Evolutionary conservation across 2,113 vertebrate species (phyloP).

Genomic region (Festucalex cinctus): DNA sequence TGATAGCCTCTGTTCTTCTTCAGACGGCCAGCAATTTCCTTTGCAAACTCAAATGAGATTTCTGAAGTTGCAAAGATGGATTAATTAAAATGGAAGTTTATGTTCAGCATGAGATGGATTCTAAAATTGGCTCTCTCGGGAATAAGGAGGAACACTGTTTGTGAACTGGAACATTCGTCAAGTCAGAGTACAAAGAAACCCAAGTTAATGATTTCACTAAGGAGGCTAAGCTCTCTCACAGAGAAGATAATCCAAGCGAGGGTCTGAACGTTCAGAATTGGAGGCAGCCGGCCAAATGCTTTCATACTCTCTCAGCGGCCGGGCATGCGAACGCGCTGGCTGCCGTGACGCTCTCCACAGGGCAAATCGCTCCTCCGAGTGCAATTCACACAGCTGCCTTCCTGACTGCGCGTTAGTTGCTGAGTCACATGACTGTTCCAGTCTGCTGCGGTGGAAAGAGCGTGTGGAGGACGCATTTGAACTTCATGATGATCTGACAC

Average conservation of each 20-base stretch:
- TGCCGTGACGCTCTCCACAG: slow-evolving; percentile 49
- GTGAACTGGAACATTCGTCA: slow-evolving; percentile 35
- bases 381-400: slow-evolving; percentile 51
- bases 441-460: slow-evolving; percentile 15
- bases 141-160: slow-evolving; percentile 10
- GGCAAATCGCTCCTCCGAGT: slow-evolving; percentile 53
- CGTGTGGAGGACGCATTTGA: not conserved
- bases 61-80: not conserved
- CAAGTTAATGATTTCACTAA: slow-evolving; percentile 57
- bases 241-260: slow-evolving; percentile 41
- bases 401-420: slow-evolving; percentile 52
- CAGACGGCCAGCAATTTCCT: not conserved
- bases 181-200: slow-evolving; percentile 50
- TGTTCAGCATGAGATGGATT: slow-evolving; percentile 22
- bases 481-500: too few species aligned
- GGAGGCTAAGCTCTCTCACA: slow-evolving; percentile 51
- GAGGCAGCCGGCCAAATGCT: slow-evolving; percentile 62
- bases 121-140: slow-evolving; percentile 17
- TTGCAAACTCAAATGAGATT: slow-evolving; percentile 1
- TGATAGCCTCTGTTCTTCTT: not conserved
- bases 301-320: slow-evolving; percentile 51
- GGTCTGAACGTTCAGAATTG: slow-evolving; percentile 55
- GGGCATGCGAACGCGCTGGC: slow-evolving; percentile 30
- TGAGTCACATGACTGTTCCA: slow-evolving; percentile 28
- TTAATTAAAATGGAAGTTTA: slow-evolving; percentile 23